Evolutionary conservation across 37 sponge, comb jelly and placozoan genomes (phyloP), one percentile per base, ranked within the genome.

Genomic region (Chondrosia reniformis): DNA sequence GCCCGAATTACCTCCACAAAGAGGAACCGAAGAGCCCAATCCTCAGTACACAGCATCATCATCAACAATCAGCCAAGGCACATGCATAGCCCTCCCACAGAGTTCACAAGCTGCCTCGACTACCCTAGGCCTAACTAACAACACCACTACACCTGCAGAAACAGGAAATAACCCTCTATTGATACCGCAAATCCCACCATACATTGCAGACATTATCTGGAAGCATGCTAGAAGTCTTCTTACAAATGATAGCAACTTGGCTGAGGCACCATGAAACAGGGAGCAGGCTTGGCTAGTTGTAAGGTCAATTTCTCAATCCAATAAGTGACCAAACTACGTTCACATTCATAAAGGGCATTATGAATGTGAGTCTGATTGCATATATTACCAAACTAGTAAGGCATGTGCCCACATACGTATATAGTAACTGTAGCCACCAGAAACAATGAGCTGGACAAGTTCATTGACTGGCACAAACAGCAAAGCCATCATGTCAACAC

Each of bases 371-470:
- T 37, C 19, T 37, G 74, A 81, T 6, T 81, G 81, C 39, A n/a
- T 61, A 24, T 63, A 71, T 37, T 81, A 19, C 15, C 10, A 71
- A 33, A 55, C 81, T 27, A 34, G 69, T 43, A 57, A 55, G 10
- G 43, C 71, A 13, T 81, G 81, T 49, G 49, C 74, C 31, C 81
- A 81, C 59, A 42, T n/a, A n/a, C n/a, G n/a, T n/a, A n/a, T n/a
- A n/a, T 52, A 25, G 74, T 81, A 7, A 59, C 44, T n/a, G 74
- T 72, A 31, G 81, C 81, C 31, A 30, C 55, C 1, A 3, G n/a
- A 15, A 54, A 81, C 24, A n/a, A 38, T n/a, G 42, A 30, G 24
- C 74, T 81, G 15, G 1, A 1, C 21, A 74, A 69, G 1, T 81
- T 72, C 33, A 45, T 45, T 24, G 24, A 62, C 33, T 28, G 5